Base-by-base conservation (phyloP, 1,140 invertebrate species). In the Nasonia vitripennis region DNA sequence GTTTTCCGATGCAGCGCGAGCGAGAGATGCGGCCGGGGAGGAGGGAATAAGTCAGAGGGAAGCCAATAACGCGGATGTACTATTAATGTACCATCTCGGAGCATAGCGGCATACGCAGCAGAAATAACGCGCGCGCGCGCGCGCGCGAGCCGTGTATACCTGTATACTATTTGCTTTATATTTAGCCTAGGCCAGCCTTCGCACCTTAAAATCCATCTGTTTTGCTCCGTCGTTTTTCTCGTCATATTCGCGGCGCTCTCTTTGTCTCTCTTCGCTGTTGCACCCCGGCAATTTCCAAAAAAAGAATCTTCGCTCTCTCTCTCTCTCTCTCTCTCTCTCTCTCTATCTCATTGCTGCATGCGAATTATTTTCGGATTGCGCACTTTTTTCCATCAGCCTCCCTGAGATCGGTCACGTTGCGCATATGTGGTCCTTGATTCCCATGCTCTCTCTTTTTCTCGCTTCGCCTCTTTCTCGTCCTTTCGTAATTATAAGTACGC, bases 161-260 rank as follows among this genome's bases (percentile, higher is more conserved):
- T 92, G 91, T 91, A 27, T 27, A 91, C 90, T 89, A 89, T 87
- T 81, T 89, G 90, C 88, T 89, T 45, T 93, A 93, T 93, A 92
- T 93, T 92, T 89, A 91, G 92, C 89, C 90, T 89, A 89, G 89
- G 88, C 86, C 90, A 92, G 91, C 90, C 92, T 93, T 93, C 90
- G 89, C 83, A 74, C 78, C 86, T 88, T 80, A 85, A 71, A 81
- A 77, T 81, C 51, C 62, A 27, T 51, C 74, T 73, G n/a, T n/a
- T 73, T 62, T 73, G 4, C 45, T 70, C 41, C 31, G 37, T 55
- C 80, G 10, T 2, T 77, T 74, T 27, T 41, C 9, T 27, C 27
- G 27, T n/a, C 0, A 62, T 62, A 7, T 41, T 7, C 9, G 11
- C 48, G 48, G 14, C 48, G 48, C 48, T 12, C 12, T 12, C 48